Evolutionary conservation across 2,888 invertebrate genomes (phyloP).

Genomic region (Dilophus febrilis): DNA sequence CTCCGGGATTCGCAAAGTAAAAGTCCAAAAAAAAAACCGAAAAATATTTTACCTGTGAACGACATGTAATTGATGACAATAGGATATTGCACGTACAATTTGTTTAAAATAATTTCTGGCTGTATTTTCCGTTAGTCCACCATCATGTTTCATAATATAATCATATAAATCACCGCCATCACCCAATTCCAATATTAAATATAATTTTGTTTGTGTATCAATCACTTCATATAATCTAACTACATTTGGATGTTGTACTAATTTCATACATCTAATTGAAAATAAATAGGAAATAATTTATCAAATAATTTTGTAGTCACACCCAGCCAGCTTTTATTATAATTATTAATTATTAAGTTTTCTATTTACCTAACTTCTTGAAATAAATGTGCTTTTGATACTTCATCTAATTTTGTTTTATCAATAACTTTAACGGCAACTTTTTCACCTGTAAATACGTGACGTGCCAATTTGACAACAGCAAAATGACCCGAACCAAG

Average conservation of each 20-base stretch:
- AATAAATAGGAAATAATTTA: background rate
- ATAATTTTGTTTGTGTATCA: slow-evolving; percentile 95
- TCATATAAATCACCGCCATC: slow-evolving; percentile 98
- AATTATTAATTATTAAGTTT: background rate
- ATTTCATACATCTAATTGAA: slow-evolving; percentile 86
- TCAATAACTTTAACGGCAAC: slow-evolving; percentile 98
- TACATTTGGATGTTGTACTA: slow-evolving; percentile 98
- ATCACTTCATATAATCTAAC: slow-evolving; percentile 97
- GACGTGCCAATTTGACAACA: slow-evolving; percentile 91
- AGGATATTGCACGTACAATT: slow-evolving; percentile 93
- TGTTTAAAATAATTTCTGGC: slow-evolving; percentile 89
- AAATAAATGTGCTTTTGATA: slow-evolving; percentile 88
- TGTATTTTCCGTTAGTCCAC: slow-evolving; percentile 65
- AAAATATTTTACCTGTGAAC: slow-evolving; percentile 40
- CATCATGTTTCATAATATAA: slow-evolving; percentile 91
- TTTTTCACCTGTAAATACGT: slow-evolving; percentile 97
- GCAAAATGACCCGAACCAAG: slow-evolving; percentile 98
- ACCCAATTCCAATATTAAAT: slow-evolving; percentile 90
- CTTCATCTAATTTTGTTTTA: slow-evolving; percentile 92
- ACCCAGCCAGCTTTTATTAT: background rate
- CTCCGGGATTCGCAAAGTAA: no score
- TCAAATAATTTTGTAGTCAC: background rate
- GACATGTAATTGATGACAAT: slow-evolving; percentile 79
- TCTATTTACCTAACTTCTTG: slow-evolving; percentile 56
- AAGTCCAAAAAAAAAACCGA: no score